Evolutionary conservation across 2,797 vertebrate genomes (phyloP), one percentile per base, ranked within the genome.

Genomic region (Pangasius sanitwongsei): DNA sequence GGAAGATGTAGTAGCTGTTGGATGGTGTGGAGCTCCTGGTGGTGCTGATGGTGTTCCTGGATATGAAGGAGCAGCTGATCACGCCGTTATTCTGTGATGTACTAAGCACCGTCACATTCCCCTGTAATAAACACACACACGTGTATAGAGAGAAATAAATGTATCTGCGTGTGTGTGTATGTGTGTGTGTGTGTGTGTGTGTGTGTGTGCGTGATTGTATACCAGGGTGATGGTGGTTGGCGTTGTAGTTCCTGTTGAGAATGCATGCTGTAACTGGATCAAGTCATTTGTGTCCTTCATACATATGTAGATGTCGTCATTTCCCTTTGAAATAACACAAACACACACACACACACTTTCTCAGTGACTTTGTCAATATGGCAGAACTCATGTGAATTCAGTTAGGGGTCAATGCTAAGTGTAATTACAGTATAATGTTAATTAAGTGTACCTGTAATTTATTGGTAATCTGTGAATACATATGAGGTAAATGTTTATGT

Each of bases 301-400:
- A 92, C 97, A 97, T 37, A 96, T 94, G 48, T 97, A 97, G 85
- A 96, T 94, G 57, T 97, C 96, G 93, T 97, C 96, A 31, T 95
- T 93, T 31, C 96, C 96, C 97, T 97, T 55, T 12, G 25, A 89
- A 15, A 59, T 9, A 69, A 83, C 61, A 89, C 28, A 83, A 84
- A 48, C 70, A 83, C 72, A 69, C 25, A 83, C 23, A 53, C 83
- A 85, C 20, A 75, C 50, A 61, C 4, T 50, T 57, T 6, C 9
- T 28, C 81, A 41, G 28, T 80, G 4, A 5, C 11, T 20, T 77
- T 77, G 74, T 77, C 8, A 6, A 0, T 7, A 6, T 80, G 6
- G 31, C 4, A 50, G 74, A 50, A 23, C 28, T 77, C 0, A n/a
- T 31, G 25, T 75, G 48, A 18, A 55, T 53, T 55, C 6, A 53